Evolutionary conservation across 37 sponge, comb jelly and placozoan genomes (phyloP), one percentile per base, ranked within the genome.

Genomic region (Halichondria panicea): DNA sequence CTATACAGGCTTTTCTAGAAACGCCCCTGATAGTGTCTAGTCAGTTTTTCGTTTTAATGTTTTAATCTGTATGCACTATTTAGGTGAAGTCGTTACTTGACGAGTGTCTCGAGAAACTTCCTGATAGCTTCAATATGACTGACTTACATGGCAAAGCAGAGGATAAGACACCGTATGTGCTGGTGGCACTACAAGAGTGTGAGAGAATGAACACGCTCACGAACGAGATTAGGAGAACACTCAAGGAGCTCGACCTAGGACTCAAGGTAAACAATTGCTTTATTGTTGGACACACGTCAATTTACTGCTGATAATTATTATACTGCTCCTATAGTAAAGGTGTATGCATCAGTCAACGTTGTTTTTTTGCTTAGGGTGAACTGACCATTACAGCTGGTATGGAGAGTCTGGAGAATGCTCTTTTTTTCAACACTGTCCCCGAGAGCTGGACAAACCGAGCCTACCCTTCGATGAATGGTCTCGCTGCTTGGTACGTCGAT

Each of bases 181-280:
- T 98, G 55, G 99, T 98, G 45, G 99, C 99, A 2, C 86, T 98
- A 83, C 99, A 98, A 76, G 99, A 98, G 77, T 98, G 99, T 87
- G 99, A 98, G 74, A 80, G 99, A 33, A 98, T 98, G 99, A 98
- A 98, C 65, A 84, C 36, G 7, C 93, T 98, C 43, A 95, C 93
- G n/a, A 43, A 60, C 28, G 99, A 98, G 56, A 92, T 98, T 42
- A 84, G 83, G 42, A 78, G 93, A 18, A 92, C 99, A 30, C 80
- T 98, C 58, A 98, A 98, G 66, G 96, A 98, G 78, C 80, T 98
- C 9, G 95, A 95, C 37, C 90, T 98, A 15, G 99, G 99, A 39
- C 77, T 98, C 31, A 98, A 98, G 92, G 97, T 97, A 75, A 42
- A 25, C n/a, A n/a, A n/a, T n/a, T n/a, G n/a, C n/a, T n/a, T n/a